Evolutionary conservation across 2,888 invertebrate species (phyloP).

Genomic region (Cephalotes varians): DNA sequence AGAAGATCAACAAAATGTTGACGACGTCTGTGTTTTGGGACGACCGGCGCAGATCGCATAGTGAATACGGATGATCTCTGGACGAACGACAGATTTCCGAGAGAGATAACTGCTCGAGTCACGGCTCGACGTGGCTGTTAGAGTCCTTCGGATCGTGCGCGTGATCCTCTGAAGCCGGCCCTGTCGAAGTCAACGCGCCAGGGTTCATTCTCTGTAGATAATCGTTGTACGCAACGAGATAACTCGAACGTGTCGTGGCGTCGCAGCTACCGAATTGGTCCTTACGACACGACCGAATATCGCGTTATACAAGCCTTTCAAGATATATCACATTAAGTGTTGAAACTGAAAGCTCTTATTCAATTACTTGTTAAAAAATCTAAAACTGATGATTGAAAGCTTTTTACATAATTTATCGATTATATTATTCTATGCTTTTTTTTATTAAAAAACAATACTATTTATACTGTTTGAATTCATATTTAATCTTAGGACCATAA

Average conservation of each 20-base stretch:
- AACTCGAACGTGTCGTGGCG: conserved; percentile 44
- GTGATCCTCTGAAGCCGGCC: conserved; percentile 59
- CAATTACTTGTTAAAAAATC: background rate
- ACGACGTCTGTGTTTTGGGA: conserved; percentile 56
- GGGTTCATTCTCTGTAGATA: conserved; percentile 65
- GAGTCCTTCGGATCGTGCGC: conserved; percentile 38
- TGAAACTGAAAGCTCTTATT: background rate
- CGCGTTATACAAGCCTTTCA: background rate
- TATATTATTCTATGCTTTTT: background rate
- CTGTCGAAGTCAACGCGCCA: conserved; percentile 69
- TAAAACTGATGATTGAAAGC: background rate
- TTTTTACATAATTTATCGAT: background rate
- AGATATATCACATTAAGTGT: background rate
- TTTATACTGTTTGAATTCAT: background rate
- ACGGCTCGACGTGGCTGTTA: conserved; percentile 51
- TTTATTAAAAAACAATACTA: background rate
- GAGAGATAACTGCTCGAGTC: conserved; percentile 67
- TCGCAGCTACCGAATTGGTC: conserved; percentile 55
- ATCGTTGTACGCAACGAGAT: conserved; percentile 63
- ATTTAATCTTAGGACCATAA: background rate
- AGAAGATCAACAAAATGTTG: conserved; percentile 47
- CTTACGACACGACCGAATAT: background rate
- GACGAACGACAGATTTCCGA: conserved; percentile 65
- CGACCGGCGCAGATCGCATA: conserved; percentile 39
- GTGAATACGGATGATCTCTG: conserved; percentile 69